phyloP scores from a whole-genome alignment of 2,888 invertebrate species.

The Tetheella fluctuosa region DNA sequence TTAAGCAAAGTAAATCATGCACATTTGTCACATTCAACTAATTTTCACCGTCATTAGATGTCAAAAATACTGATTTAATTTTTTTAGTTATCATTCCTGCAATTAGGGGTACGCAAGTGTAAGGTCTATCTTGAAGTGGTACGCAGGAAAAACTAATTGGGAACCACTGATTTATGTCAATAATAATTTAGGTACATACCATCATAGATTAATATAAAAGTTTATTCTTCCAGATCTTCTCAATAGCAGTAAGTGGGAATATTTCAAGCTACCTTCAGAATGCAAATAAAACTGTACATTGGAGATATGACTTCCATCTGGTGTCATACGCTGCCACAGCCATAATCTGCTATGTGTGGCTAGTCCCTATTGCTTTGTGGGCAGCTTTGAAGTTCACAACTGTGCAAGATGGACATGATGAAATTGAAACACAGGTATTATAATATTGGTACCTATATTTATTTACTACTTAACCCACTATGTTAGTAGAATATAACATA shows the following conservation, averaged over 20 bases:
- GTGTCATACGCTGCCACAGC: constrained; percentile 96
- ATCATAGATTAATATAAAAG: background rate
- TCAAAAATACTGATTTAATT: no score
- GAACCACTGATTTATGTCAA: no score
- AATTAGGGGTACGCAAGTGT: no score
- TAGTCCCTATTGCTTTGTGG: constrained; percentile 94
- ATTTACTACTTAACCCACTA: no score
- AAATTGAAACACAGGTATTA: constrained; percentile 86
- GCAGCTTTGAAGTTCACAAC: constrained; percentile 92
- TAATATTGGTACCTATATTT: constrained; percentile 1
- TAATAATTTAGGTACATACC: no score
- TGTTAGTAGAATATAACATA: no score
- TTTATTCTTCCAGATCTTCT: constrained; percentile 88
- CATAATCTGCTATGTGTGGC: constrained; percentile 94
- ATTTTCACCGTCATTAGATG: no score
- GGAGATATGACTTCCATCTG: constrained; percentile 97
- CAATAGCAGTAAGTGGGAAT: constrained; percentile 97
- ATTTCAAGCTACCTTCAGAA: constrained; percentile 94
- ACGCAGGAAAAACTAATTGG: no score
- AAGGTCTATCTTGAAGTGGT: no score
- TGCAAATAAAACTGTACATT: constrained; percentile 87
- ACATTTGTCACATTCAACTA: no score
- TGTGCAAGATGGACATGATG: constrained; percentile 81
- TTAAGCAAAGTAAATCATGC: no score
- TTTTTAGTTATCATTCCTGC: no score